A percentile compares a stretch with the other conserved stretches of the same genome.
Evolutionary conservation across 2,113 vertebrate species (phyloP).

Genomic region (Amphilophus citrinellus): DNA sequence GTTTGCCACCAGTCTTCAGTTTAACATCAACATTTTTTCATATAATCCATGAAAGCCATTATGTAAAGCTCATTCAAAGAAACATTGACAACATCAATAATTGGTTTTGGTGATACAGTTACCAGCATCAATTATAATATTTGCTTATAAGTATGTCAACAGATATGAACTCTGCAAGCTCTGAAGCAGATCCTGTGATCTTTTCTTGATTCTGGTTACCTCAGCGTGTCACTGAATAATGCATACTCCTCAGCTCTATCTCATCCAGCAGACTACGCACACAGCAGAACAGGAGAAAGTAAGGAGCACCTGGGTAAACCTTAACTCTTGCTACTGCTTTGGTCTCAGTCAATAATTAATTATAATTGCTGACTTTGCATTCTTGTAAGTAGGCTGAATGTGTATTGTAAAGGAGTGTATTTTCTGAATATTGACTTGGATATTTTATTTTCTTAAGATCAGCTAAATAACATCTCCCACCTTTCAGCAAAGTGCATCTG

Average conservation of each 20-base stretch:
- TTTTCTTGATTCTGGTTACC: constrained; percentile 25
- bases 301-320: constrained; percentile 66
- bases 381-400: not conserved
- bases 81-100: not conserved
- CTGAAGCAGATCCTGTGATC: constrained; percentile 19
- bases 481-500: not conserved
- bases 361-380: constrained; percentile 59
- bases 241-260: constrained; percentile 34
- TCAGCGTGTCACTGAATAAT: constrained; percentile 59
- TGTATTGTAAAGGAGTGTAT: constrained; percentile 1
- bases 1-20: not conserved
- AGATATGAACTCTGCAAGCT: not conserved
- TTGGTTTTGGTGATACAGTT: not conserved
- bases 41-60: not conserved
- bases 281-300: constrained; percentile 29
- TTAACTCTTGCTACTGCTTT: constrained; percentile 59
- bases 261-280: not conserved
- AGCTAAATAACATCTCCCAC: not conserved
- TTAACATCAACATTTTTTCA: constrained; percentile 1
- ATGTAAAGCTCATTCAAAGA: not conserved
- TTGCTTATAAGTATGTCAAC: not conserved
- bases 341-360: constrained; percentile 76
- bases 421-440: constrained; percentile 23
- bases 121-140: not conserved
- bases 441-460: not conserved